Conservation (phyloP, 2,113 vertebrate species). For the Lagopus muta region DNA sequence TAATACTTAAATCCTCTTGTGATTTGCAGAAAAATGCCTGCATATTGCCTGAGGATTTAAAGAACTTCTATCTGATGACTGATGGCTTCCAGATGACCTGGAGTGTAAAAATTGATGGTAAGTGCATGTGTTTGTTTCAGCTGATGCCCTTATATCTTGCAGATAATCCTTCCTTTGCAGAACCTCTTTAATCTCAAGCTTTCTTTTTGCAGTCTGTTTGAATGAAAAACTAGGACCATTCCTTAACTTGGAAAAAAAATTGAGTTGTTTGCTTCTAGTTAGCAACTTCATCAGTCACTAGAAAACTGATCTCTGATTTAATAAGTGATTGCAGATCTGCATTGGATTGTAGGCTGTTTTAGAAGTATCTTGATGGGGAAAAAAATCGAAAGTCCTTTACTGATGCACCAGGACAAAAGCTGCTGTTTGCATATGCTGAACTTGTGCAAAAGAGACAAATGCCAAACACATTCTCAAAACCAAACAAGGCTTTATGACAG, state of each 20-base stretch:
- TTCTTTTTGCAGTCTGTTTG: background rate
- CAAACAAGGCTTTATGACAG: background rate
- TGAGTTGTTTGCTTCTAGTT: background rate
- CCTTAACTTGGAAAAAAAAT: background rate
- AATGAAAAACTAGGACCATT: background rate
- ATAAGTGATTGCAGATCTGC: background rate
- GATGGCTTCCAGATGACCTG: slow-evolving; percentile 94
- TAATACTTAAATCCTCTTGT: background rate
- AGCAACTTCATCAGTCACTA: background rate
- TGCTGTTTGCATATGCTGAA: background rate
- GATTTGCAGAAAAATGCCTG: slow-evolving; percentile 89
- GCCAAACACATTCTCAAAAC: background rate
- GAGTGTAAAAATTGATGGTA: slow-evolving; percentile 91
- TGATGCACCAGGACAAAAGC: background rate
- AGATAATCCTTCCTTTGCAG: background rate
- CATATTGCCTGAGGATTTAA: slow-evolving; percentile 90
- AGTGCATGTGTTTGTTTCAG: slow-evolving; percentile 23
- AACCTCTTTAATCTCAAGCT: background rate
- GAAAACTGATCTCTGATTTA: background rate
- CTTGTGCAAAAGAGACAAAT: background rate
- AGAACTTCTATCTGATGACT: slow-evolving; percentile 94
- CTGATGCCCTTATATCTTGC: background rate
- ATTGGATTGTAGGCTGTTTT: background rate
- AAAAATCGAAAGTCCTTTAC: background rate
- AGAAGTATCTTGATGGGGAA: background rate